Evolutionary conservation across 2,888 invertebrate genomes (phyloP), one percentile per base, ranked within the genome.

Genomic region (Metacarcinus magister): DNA sequence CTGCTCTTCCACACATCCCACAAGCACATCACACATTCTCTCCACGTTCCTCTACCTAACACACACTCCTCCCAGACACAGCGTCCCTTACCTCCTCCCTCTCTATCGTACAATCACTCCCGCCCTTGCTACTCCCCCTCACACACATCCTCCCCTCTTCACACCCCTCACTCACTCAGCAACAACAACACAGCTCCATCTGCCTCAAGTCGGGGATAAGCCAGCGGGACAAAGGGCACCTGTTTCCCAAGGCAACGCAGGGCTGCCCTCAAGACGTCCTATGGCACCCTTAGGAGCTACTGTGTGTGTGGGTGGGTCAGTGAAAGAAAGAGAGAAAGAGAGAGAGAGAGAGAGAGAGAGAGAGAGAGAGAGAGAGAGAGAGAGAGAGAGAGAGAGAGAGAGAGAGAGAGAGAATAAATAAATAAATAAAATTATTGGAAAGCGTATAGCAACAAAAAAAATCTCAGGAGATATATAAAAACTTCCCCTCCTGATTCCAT

Each of bases 131-230:
- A n/a, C 87, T 87, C 32, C 13, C 82, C 39, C 39, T 87, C 75
- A 23, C 75, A 75, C 87, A 39, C 87, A 39, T 39, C 39, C 13
- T 32, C 13, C 87, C 87, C 87, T 87, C 87, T 39, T 87, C 87
- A 13, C 87, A 4, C 32, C 87, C 87, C 87, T 87, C 87, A 87
- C 87, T 87, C 39, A 87, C 87, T 87, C 87, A 87, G 87, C 39
- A 32, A 87, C 87, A 32, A 32, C 87, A 87, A 87, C 87, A 87
- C 87, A 0, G 87, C 87, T 87, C 87, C 87, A 39, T 87, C 87
- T 87, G 87, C 87, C 87, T 87, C 75, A 39, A 87, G 87, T 87
- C 87, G 39, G 39, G 87, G 75, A 75, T 87, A 87, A 87, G 39
- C 87, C 87, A 39, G 39, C 32, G 87, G 87, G 32, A 87, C 87